Base-by-base conservation (phyloP, 2,888 invertebrate species). In the Chaitophorus viminalis region DNA sequence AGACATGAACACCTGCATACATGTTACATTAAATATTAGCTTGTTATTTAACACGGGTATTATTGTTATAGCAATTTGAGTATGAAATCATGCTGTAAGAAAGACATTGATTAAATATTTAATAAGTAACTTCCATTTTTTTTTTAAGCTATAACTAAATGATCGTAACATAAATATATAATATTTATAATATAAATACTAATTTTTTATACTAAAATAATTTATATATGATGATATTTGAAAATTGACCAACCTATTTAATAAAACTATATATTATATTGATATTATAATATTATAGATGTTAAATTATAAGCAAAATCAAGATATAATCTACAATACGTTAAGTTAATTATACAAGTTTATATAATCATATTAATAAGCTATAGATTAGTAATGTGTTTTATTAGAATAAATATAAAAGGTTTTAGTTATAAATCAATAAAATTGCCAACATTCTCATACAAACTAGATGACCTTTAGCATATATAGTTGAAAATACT, bases 281-380 rank as follows among this genome's bases (percentile, higher is more conserved):
- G 36, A 75, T 60, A 14, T n/a, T 46, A 46, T 75, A 60, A 29
- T 76, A 60, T 36, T 25, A 75, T 65, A 77, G 25, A 9, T 39
- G 39, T 84, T 68, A 18, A 5, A 52, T 31, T 2, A 68, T 76
- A 52, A 77, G 68, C 31, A 77, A 68, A 14, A 85, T 33, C 39
- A 65, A 65, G 65, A 17, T 60, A 54, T 33, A 33, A 36, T 31
- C 11, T 36, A 72, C n/a, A 33, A 36, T 36, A 83, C n/a, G 36
- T 75, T 31, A 60, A 65, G 21, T 65, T 65, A 84, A 17, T 70
- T 29, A 83, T 11, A 74, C 21, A 39, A 33, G 54, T 36, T 33
- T 1, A 75, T 65, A n/a, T n/a, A n/a, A n/a, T n/a, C n/a, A n/a
- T n/a, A 79, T 74, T 75, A 60, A 83, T 83, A 83, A 83, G 83